Evolutionary conservation across 2,888 invertebrate species (phyloP).

Genomic region (Coleophora flavipennella): DNA sequence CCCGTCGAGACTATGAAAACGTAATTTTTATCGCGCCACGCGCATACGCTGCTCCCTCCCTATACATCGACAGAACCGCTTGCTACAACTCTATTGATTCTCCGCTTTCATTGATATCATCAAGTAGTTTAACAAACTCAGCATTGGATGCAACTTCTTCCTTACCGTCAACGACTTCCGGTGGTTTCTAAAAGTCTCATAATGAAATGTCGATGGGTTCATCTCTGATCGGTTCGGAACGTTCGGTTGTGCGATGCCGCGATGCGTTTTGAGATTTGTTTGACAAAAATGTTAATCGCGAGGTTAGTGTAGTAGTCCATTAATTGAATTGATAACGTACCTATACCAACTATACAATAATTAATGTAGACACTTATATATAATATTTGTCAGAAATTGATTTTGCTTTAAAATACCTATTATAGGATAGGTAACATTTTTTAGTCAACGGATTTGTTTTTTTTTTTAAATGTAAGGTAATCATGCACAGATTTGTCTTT

Average conservation of each 20-base stretch:
- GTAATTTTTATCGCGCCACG: slow-evolving; percentile 49
- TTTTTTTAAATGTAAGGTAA: no score
- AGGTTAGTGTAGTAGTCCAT: no score
- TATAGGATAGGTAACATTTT: no score
- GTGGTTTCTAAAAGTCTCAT: slow-evolving; percentile 9
- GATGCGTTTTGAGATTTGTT: slow-evolving; percentile 12
- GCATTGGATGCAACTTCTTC: slow-evolving; percentile 9
- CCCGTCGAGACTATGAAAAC: slow-evolving; percentile 29
- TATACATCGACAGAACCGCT: slow-evolving; percentile 10
- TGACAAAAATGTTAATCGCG: no score
- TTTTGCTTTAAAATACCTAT: no score
- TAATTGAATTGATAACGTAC: no score
- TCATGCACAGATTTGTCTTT: no score
- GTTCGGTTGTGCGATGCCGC: no score
- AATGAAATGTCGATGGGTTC: slow-evolving; percentile 16
- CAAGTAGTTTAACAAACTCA: not conserved
- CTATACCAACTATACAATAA: no score
- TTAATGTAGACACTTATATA: no score
- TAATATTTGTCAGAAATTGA: no score
- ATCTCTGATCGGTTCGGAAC: not conserved
- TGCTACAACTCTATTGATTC: slow-evolving; percentile 16
- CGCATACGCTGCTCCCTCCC: slow-evolving; percentile 41
- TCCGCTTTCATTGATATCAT: not conserved
- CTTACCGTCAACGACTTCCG: not conserved
- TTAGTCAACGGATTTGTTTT: no score